Conservation (phyloP, 1,140 invertebrate genomes). For the Cyclargus thomasi region DNA sequence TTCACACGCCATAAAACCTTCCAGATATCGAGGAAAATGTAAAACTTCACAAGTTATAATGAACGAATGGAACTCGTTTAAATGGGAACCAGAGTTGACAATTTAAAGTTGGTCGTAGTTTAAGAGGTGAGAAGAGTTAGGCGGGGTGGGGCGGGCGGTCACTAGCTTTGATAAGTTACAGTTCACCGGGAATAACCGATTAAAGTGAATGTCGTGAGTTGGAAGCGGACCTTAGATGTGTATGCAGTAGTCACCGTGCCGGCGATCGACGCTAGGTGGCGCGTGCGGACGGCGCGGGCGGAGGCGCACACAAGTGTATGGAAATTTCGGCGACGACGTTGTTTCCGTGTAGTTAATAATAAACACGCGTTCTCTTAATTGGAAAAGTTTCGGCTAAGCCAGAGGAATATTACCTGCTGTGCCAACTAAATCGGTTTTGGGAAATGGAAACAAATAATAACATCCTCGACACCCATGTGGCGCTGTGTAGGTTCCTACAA, state of each 20-base stretch:
- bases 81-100: conserved; percentile 59
- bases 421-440: background rate
- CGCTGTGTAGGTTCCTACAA: too few relatives aligned
- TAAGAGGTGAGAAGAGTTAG: conserved; percentile 50
- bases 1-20: conserved; percentile 16
- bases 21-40: conserved; percentile 24
- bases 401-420: background rate
- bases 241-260: conserved; percentile 29
- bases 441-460: background rate
- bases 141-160: conserved; percentile 28
- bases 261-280: background rate
- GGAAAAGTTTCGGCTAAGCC: conserved; percentile 23
- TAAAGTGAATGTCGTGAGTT: conserved; percentile 43
- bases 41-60: conserved; percentile 34
- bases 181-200: conserved; percentile 47
- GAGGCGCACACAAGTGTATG: conserved; percentile 27
- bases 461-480: background rate
- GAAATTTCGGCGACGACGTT: conserved; percentile 29
- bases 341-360: conserved; percentile 28
- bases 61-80: conserved; percentile 57
- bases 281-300: background rate
- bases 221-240: conserved; percentile 44
- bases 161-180: conserved; percentile 54
- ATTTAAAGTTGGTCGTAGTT: conserved; percentile 59
- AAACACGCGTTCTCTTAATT: conserved; percentile 26